Percentiles rank a stretch among this genome's conserved stretches.
Evolutionary conservation across 2,113 vertebrate species (phyloP).

Genomic region (Sminthopsis crassicaudata): DNA sequence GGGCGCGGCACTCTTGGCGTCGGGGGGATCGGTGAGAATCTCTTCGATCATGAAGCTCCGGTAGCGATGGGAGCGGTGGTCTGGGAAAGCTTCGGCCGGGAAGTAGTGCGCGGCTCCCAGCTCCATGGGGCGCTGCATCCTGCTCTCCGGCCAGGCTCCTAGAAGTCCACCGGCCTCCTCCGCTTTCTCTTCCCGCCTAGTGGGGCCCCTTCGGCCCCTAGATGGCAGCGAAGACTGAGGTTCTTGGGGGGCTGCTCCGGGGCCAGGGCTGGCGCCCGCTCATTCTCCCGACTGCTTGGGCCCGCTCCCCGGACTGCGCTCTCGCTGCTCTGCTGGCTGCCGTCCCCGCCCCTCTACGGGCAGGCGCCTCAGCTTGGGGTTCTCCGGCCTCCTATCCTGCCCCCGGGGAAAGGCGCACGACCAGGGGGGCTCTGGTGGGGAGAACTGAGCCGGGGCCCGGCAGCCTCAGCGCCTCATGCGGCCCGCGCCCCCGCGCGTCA

Average conservation of each 20-base stretch:
- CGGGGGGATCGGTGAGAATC: constrained; percentile 94
- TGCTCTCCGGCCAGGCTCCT: constrained; percentile 61
- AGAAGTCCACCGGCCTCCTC: background rate
- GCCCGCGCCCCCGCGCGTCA: constrained; percentile 75
- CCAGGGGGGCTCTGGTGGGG: constrained; percentile 69
- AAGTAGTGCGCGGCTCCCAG: constrained; percentile 90
- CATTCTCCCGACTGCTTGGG: constrained; percentile 75
- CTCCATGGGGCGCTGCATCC: constrained; percentile 94
- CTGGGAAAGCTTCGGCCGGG: constrained; percentile 89
- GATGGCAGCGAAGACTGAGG: background rate
- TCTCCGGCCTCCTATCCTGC: background rate
- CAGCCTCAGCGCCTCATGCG: constrained; percentile 71
- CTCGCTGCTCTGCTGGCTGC: background rate
- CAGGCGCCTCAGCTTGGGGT: background rate
- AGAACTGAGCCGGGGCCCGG: constrained; percentile 69
- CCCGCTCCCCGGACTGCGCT: background rate
- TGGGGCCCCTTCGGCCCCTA: constrained; percentile 69
- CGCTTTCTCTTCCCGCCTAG: constrained; percentile 28
- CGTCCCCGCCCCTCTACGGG: background rate
- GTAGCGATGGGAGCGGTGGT: constrained; percentile 96
- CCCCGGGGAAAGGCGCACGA: constrained; percentile 70
- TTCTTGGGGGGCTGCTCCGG: constrained; percentile 66
- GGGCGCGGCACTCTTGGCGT: constrained; percentile 89
- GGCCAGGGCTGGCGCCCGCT: constrained; percentile 67
- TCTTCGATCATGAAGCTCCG: constrained; percentile 99